Conservation (phyloP, 2,797 vertebrate genomes). For the Cynopterus sphinx region DNA sequence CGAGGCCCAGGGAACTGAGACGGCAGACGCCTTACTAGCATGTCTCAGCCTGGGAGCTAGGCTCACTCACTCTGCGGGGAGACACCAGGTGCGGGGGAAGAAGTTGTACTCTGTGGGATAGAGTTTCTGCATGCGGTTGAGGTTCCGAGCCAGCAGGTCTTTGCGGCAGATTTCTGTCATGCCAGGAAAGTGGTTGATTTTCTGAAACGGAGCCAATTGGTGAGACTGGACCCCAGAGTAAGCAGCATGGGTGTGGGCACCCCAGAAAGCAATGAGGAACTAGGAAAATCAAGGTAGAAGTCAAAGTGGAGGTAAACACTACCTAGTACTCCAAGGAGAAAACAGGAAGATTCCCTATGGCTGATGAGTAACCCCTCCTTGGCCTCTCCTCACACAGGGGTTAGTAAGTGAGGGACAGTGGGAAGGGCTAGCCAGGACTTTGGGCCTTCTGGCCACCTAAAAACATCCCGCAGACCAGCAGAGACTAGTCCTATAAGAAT, state of each 20-base stretch:
- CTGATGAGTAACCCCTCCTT: background rate
- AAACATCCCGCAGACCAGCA: background rate
- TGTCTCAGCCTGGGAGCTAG: accelerated
- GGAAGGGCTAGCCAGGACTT: background rate
- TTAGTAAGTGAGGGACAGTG: background rate
- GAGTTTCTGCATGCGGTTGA: constrained; percentile 87
- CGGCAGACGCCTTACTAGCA: accelerated
- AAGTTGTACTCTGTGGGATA: constrained; percentile 86
- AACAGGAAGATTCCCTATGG: background rate
- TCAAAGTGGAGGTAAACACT: background rate
- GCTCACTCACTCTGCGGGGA: constrained; percentile 86
- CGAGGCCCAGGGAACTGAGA: background rate
- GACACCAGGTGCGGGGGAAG: constrained; percentile 88
- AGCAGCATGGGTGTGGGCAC: background rate
- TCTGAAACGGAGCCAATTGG: constrained; percentile 80
- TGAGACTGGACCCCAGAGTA: background rate
- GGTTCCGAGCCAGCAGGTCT: constrained; percentile 87
- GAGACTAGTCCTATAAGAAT: background rate
- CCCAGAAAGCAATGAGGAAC: background rate
- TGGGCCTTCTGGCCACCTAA: background rate
- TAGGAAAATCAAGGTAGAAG: background rate
- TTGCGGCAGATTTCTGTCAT: constrained; percentile 90
- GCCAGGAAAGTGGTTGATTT: constrained; percentile 90
- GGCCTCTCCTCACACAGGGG: background rate
- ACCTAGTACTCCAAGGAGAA: background rate